Conservation (phyloP, 2,797 vertebrate genomes). For the Monodelphis domestica region DNA sequence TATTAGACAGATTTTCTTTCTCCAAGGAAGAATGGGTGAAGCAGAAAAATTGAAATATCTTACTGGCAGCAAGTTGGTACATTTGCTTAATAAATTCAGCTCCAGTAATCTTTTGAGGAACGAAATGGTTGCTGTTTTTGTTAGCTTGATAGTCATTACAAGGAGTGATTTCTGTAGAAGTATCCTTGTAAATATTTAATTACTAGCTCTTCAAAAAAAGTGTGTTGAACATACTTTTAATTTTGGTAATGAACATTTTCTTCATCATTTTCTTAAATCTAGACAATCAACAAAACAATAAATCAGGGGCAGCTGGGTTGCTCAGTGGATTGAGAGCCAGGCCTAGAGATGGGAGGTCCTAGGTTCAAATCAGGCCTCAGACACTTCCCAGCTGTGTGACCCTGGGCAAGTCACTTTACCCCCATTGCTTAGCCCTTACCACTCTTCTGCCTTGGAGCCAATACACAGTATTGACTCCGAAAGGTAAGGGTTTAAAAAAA, state of each 20-base stretch:
- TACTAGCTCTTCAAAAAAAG: not conserved
- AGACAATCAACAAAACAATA: not conserved
- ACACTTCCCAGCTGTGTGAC: too few species aligned
- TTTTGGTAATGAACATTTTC: not conserved
- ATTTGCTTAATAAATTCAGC: not conserved
- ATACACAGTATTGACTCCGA: too few species aligned
- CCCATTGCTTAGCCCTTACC: too few species aligned
- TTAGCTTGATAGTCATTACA: not conserved
- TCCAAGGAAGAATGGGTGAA: not conserved
- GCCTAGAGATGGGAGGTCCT: too few species aligned
- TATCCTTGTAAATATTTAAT: not conserved
- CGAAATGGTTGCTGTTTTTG: not conserved
- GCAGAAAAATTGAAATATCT: not conserved
- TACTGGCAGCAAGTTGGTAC: not conserved
- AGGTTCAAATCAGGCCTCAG: too few species aligned
- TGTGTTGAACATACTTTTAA: not conserved
- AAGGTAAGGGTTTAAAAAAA: too few species aligned
- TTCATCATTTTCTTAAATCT: not conserved
- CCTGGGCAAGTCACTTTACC: too few species aligned
- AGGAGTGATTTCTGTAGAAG: not conserved
- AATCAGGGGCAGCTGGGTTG: too few species aligned
- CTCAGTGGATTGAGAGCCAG: too few species aligned
- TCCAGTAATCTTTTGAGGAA: not conserved
- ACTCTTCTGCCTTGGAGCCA: too few species aligned
- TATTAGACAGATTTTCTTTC: not conserved